These are phyloP conservation scores for Loris lydekkerianus DNA, from an alignment of 2,797 vertebrate genomes.

Conservation along the genomic window DNA sequence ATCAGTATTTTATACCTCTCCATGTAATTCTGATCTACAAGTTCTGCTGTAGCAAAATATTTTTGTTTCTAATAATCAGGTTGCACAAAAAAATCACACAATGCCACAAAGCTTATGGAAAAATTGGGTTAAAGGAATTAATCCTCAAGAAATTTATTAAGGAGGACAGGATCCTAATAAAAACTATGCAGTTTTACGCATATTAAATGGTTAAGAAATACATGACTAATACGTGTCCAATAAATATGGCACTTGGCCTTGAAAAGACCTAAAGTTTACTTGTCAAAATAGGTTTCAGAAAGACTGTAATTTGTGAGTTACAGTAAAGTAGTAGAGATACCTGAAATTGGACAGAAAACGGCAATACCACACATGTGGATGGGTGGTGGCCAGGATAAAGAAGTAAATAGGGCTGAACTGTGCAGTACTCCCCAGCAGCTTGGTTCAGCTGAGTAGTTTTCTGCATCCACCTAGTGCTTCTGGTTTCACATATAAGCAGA, in stretches of 20 bases:
- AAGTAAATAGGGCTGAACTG: neutral
- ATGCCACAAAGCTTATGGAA: neutral
- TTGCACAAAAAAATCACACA: neutral
- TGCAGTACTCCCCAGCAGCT: neutral
- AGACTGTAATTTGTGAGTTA: neutral
- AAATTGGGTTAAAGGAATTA: neutral
- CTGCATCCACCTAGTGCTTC: neutral
- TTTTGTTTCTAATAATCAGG: slow-evolving; percentile 6
- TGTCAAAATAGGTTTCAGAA: slow-evolving; percentile 2
- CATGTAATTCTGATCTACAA: slow-evolving; percentile 17
- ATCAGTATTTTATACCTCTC: slow-evolving; percentile 3
- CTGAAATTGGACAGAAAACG: neutral
- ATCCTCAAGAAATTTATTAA: neutral
- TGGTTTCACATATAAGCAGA: neutral
- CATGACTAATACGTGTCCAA: neutral
- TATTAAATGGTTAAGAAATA: slow-evolving; percentile 44
- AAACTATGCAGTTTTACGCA: slow-evolving; percentile 19
- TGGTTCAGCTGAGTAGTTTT: neutral
- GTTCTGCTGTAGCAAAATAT: neutral
- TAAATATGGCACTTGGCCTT: neutral
- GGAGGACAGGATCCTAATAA: neutral
- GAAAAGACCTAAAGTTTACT: neutral
- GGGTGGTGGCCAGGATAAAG: neutral
- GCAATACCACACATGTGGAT: neutral
- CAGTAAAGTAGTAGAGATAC: neutral